phyloP scores from a whole-genome alignment of 2,113 vertebrate genomes.

The Pampusana beccarii region DNA sequence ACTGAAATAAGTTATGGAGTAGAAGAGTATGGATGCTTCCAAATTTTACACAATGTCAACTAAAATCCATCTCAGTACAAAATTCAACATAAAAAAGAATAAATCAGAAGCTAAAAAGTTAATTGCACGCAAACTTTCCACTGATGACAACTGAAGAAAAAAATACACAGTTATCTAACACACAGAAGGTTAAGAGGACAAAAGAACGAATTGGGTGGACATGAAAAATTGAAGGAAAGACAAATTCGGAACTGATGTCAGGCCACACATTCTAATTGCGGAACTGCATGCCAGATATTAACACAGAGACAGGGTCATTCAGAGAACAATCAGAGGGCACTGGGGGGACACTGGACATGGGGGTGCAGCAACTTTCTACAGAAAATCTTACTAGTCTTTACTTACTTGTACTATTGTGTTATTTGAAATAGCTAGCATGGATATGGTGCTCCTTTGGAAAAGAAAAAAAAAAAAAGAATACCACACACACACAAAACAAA shows the following conservation, averaged over 20 bases:
- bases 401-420: background rate
- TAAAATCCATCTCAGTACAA: background rate
- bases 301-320: slow-evolving; percentile 5
- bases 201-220: slow-evolving; percentile 43
- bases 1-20: no score
- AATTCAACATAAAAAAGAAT: background rate
- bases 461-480: no score
- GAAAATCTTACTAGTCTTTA: background rate
- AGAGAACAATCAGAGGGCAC: slow-evolving; percentile 33
- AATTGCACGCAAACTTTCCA: background rate
- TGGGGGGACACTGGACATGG: background rate
- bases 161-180: background rate
- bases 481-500: no score
- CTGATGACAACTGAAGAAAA: background rate
- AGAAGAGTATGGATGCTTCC: background rate
- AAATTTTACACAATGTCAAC: background rate
- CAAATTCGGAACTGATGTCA: slow-evolving; percentile 70
- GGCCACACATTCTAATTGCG: slow-evolving; percentile 57
- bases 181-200: slow-evolving; percentile 45
- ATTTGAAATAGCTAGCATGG: background rate
- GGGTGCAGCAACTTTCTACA: background rate
- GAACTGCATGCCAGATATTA: slow-evolving; percentile 57
- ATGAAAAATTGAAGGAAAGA: slow-evolving; percentile 62
- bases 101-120: background rate
- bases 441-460: background rate